Conservation (phyloP, 2,113 vertebrate genomes). For the Saccopteryx leptura region DNA sequence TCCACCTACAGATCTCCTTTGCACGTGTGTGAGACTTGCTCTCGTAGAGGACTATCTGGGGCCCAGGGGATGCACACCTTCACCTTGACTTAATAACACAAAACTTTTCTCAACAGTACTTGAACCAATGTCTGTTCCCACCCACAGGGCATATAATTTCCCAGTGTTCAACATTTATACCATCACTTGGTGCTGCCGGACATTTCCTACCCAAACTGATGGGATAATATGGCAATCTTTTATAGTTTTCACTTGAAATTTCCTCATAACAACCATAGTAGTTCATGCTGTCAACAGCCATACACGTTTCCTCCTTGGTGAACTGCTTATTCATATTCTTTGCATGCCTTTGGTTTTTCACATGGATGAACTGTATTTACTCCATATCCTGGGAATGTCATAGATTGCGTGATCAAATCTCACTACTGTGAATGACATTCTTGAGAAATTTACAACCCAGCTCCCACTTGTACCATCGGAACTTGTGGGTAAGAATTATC, state of each 20-base stretch:
- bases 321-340: neutral
- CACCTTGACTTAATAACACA: neutral
- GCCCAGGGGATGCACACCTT: neutral
- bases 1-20: neutral
- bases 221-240: neutral
- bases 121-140: neutral
- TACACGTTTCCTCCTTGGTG: neutral
- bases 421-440: neutral
- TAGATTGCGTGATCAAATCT: neutral
- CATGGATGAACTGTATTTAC: neutral
- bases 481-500: neutral
- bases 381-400: neutral
- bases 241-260: neutral
- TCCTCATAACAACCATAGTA: neutral
- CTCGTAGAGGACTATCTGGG: neutral
- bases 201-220: neutral
- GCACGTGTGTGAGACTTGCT: neutral
- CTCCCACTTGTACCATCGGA: neutral
- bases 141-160: neutral
- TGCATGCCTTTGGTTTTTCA: neutral
- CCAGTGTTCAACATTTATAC: rapidly evolving
- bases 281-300: neutral
- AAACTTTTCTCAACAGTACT: neutral
- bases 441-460: neutral
- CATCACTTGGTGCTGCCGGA: neutral